A percentile compares a stretch with the other conserved stretches of the same genome.
These are phyloP conservation scores for Tetramorium parvispinum DNA, from an alignment of 1,140 invertebrate species.

Conservation along the genomic window DNA sequence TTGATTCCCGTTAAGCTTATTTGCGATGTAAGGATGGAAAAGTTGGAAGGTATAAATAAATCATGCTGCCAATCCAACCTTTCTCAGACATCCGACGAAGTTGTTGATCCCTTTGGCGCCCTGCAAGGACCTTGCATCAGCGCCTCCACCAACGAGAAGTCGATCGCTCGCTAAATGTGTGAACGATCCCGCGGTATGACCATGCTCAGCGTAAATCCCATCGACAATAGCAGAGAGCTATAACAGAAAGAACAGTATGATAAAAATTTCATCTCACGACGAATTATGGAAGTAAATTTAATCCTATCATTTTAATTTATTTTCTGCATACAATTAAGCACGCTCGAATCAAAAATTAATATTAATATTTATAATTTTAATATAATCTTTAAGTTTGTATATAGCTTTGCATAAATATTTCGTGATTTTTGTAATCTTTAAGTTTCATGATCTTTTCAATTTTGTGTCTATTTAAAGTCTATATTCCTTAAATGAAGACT, in stretches of 20 bases:
- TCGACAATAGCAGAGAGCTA: constrained; percentile 97
- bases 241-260: constrained; percentile 75
- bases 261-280: background rate
- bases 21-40: background rate
- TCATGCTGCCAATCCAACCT: constrained; percentile 87
- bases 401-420: background rate
- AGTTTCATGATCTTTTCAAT: background rate
- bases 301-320: background rate
- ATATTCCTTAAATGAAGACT: background rate
- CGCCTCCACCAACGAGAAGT: constrained; percentile 95
- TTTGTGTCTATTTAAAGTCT: background rate
- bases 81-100: constrained; percentile 97
- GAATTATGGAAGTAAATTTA: background rate
- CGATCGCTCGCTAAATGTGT: constrained; percentile 94
- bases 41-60: constrained; percentile 48
- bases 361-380: constrained; percentile 3
- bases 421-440: background rate
- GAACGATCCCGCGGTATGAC: constrained; percentile 96
- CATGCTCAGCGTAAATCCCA: constrained; percentile 95
- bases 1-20: constrained; percentile 1
- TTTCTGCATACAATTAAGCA: background rate
- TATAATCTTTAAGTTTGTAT: background rate
- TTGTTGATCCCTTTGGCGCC: constrained; percentile 94
- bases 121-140: constrained; percentile 92
- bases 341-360: background rate